These are phyloP conservation scores for Drosophila murphyi DNA, from an alignment of 1,140 invertebrate species.

Conservation along the genomic window DNA sequence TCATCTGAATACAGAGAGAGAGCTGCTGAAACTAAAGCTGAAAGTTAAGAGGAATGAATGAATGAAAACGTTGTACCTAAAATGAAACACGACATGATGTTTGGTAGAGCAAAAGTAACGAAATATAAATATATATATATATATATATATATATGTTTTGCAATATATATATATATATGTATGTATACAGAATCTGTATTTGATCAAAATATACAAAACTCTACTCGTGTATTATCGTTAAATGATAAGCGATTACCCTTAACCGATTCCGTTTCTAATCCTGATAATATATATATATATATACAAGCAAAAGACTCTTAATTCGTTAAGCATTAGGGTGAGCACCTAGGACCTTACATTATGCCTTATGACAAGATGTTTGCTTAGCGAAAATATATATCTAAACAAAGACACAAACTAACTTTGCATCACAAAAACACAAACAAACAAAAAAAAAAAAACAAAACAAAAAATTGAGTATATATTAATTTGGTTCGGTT, in stretches of 20 bases:
- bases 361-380: slow-evolving; percentile 46
- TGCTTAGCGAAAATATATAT: slow-evolving; percentile 43
- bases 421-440: slow-evolving; percentile 25
- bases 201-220: neutral
- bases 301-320: slow-evolving; percentile 16
- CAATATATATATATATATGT: neutral
- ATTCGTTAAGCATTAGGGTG: slow-evolving; percentile 22
- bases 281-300: slow-evolving; percentile 2
- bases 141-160: slow-evolving; percentile 8
- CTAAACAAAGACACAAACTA: slow-evolving; percentile 4
- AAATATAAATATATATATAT: slow-evolving; percentile 1
- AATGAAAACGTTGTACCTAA: slow-evolving; percentile 68
- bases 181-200: neutral
- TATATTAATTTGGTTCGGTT: slow-evolving; percentile 54
- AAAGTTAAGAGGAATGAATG: slow-evolving; percentile 29
- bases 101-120: slow-evolving; percentile 43
- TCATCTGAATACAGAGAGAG: neutral
- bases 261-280: neutral
- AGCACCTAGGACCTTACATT: slow-evolving; percentile 31
- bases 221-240: neutral
- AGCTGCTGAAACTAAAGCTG: neutral
- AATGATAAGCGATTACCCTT: slow-evolving; percentile 1
- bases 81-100: slow-evolving; percentile 50
- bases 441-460: slow-evolving; percentile 18
- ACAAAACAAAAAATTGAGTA: neutral